These are phyloP conservation scores for Halichondria panicea DNA, from an alignment of 37 sponge, comb jelly and placozoan species.

Conservation along the genomic window DNA sequence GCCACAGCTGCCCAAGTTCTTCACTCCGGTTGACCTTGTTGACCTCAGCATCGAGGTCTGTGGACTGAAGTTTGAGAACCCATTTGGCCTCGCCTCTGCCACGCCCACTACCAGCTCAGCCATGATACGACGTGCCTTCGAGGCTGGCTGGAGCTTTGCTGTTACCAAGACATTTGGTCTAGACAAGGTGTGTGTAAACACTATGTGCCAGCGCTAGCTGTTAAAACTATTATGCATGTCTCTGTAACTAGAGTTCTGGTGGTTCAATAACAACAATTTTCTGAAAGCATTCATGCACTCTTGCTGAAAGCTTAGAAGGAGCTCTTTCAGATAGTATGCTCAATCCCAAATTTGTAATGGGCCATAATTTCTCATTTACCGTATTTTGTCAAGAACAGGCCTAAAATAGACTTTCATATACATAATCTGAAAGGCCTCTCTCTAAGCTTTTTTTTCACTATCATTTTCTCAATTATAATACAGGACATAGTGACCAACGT, in stretches of 20 bases:
- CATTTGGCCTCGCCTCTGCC: slow-evolving; percentile 95
- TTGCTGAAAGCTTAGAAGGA: too few species aligned
- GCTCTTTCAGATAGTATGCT: too few species aligned
- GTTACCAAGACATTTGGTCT: slow-evolving; percentile 91
- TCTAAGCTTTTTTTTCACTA: slow-evolving; percentile 3
- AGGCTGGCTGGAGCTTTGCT: slow-evolving; percentile 94
- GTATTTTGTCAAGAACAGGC: too few species aligned
- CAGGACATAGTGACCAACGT: slow-evolving; percentile 93
- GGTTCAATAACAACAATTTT: too few species aligned
- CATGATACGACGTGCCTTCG: slow-evolving; percentile 91
- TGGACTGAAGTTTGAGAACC: slow-evolving; percentile 90
- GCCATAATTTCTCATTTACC: too few species aligned
- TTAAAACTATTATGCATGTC: too few species aligned
- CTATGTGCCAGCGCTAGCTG: too few species aligned
- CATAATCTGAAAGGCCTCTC: not conserved
- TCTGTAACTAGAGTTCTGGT: too few species aligned
- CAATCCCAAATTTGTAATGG: too few species aligned
- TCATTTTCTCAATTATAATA: too few species aligned
- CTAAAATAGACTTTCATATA: too few species aligned
- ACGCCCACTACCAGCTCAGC: slow-evolving; percentile 93
- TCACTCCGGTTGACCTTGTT: slow-evolving; percentile 86
- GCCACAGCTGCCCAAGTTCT: slow-evolving; percentile 90
- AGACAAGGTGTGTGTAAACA: slow-evolving; percentile 91
- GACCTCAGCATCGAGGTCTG: slow-evolving; percentile 83
- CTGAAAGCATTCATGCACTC: too few species aligned